phyloP scores from a whole-genome alignment of 2,888 invertebrate genomes.

The Beris morrisii region DNA sequence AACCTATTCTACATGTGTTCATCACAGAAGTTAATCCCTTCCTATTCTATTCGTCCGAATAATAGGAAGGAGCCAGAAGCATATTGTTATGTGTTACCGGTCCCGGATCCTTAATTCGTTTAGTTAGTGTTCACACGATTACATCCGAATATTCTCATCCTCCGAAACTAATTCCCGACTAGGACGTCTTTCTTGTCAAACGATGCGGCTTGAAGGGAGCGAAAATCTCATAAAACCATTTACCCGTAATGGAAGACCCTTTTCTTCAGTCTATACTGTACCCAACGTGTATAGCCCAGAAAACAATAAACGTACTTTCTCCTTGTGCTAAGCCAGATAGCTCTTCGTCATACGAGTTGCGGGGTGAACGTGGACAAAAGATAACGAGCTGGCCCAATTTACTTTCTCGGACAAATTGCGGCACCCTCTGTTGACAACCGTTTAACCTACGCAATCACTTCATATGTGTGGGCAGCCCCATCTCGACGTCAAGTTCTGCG shows the following conservation, averaged over 20 bases:
- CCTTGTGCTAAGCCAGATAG: conserved; percentile 4
- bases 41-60: too few relatives aligned
- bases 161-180: too few relatives aligned
- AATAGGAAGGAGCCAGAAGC: neutral
- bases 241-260: conserved; percentile 12
- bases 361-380: conserved; percentile 5
- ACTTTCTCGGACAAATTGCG: conserved; percentile 13
- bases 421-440: conserved; percentile 4
- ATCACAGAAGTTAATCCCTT: too few relatives aligned
- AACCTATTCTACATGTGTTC: too few relatives aligned
- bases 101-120: conserved; percentile 20
- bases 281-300: too few relatives aligned
- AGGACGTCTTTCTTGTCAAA: neutral
- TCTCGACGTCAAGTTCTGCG: too few relatives aligned
- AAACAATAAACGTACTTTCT: conserved; percentile 18
- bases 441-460: conserved; percentile 7
- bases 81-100: conserved; percentile 9
- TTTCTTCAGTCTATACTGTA: too few relatives aligned
- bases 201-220: neutral
- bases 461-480: neutral
- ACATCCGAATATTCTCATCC: neutral
- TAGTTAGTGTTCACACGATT: conserved; percentile 16
- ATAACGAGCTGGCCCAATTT: conserved; percentile 10
- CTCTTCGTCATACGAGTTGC: neutral
- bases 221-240: conserved; percentile 14